Percentiles rank a stretch among this genome's conserved stretches.
Evolutionary conservation across 2,888 invertebrate genomes (phyloP).

Genomic region (Oxystoma pomonae): DNA sequence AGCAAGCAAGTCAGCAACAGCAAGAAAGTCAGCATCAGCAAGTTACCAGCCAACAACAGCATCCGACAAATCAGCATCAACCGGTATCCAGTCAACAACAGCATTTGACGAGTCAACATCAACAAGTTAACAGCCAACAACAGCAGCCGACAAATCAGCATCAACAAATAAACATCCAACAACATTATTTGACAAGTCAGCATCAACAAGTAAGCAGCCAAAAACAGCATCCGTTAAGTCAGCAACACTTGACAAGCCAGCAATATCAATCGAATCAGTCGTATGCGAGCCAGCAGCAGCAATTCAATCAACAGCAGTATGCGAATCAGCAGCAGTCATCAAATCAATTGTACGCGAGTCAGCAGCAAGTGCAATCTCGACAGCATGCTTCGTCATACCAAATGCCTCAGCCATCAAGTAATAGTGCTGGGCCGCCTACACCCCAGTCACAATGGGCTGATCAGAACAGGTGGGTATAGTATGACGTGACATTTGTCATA

Average conservation of each 20-base stretch:
- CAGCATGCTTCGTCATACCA: not conserved
- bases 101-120: not conserved
- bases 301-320: not conserved
- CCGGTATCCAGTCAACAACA: not conserved
- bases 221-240: not conserved
- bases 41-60: not conserved
- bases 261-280: not conserved
- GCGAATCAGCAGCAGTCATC: not conserved
- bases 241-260: not conserved
- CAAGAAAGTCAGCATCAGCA: slow-evolving; percentile 9
- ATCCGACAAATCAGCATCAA: not conserved
- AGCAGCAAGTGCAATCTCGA: not conserved
- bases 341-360: not conserved
- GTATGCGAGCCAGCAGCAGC: not conserved
- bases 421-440: not conserved
- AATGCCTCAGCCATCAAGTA: not conserved
- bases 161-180: not conserved
- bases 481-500: no score
- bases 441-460: not conserved
- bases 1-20: slow-evolving; percentile 2
- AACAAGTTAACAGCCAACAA: not conserved
- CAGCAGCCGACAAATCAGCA: no score
- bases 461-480: slow-evolving; percentile 1
- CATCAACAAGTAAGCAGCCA: not conserved
- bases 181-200: not conserved